Evolutionary conservation across 2,113 vertebrate genomes (phyloP).

Genomic region (Myiopsitta monachus): DNA sequence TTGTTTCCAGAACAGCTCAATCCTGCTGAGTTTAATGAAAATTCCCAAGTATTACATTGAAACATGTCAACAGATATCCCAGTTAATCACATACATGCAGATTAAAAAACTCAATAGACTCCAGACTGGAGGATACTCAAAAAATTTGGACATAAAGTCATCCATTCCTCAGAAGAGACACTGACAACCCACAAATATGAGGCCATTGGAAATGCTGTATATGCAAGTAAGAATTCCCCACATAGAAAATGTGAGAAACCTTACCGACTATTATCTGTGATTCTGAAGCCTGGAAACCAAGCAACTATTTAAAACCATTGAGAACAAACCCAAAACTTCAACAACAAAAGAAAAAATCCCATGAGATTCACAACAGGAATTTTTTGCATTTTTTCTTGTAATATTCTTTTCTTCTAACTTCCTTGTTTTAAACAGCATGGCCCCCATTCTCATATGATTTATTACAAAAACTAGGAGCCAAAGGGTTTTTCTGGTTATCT

Average conservation of each 20-base stretch:
- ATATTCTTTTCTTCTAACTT: background rate
- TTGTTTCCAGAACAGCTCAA: background rate
- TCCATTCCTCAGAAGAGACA: background rate
- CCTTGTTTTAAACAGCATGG: background rate
- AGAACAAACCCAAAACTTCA: constrained; percentile 2
- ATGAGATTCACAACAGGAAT: background rate
- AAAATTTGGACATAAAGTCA: background rate
- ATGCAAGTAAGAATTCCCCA: background rate
- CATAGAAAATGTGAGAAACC: background rate
- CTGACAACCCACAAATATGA: constrained; percentile 13
- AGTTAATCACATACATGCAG: background rate
- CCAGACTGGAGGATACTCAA: background rate
- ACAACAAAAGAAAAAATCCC: background rate
- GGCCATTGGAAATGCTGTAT: background rate
- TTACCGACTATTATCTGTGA: background rate
- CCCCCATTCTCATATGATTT: background rate
- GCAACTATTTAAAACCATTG: background rate
- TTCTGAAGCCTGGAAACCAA: background rate
- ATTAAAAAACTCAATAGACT: background rate
- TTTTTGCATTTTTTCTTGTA: background rate
- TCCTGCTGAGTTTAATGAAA: background rate
- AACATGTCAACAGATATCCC: background rate
- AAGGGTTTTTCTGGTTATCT: background rate
- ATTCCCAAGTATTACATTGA: background rate
- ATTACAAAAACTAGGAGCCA: background rate